These are phyloP conservation scores for Chionis minor DNA, from an alignment of 2,113 vertebrate species.

Conservation along the genomic window DNA sequence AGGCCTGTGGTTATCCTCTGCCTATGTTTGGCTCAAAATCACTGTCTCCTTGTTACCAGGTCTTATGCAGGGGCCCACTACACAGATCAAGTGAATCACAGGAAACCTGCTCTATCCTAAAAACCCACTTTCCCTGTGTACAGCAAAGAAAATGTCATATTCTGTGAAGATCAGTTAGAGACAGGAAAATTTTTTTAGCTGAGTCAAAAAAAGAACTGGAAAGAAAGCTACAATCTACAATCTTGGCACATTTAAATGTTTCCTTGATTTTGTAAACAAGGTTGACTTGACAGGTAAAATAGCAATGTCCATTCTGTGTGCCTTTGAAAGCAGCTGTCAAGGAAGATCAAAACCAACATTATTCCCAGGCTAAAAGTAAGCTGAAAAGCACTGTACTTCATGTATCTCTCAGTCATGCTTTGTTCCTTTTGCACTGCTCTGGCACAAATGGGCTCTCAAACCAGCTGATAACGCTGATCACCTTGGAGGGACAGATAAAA, in stretches of 20 bases:
- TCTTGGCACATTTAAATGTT: not conserved
- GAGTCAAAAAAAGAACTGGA: not conserved
- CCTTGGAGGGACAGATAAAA: not conserved
- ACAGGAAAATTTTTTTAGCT: not conserved
- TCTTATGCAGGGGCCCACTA: not conserved
- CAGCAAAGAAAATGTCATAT: not conserved
- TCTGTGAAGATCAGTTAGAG: not conserved
- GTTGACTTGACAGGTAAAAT: not conserved
- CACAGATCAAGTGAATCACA: not conserved
- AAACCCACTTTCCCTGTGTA: not conserved
- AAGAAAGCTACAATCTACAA: not conserved
- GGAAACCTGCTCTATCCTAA: not conserved
- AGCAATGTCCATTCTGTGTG: not conserved
- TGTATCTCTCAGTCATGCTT: not conserved
- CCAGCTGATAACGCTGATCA: not conserved
- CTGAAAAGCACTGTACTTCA: not conserved
- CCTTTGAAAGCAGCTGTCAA: not conserved
- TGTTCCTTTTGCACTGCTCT: not conserved
- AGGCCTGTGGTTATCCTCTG: not conserved
- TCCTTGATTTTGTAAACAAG: not conserved
- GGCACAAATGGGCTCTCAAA: not conserved
- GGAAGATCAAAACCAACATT: not conserved
- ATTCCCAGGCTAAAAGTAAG: not conserved
- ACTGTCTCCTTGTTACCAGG: not conserved
- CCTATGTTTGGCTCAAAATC: not conserved